These are phyloP conservation scores for Lasioglossum calceatum DNA, from an alignment of 2,888 invertebrate genomes.

Conservation along the genomic window DNA sequence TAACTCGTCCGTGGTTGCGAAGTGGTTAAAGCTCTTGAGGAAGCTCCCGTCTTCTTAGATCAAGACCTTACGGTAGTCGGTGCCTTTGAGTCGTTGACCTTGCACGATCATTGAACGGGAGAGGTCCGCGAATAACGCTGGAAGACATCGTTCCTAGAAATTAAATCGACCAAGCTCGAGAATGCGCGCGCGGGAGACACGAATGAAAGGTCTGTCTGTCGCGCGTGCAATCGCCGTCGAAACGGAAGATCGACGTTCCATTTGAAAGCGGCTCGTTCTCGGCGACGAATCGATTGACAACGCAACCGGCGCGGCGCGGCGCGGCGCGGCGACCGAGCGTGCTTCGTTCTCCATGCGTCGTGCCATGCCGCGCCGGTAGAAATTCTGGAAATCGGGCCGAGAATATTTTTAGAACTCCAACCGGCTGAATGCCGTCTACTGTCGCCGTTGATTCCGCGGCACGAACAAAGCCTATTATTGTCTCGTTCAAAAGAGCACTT, in stretches of 20 bases:
- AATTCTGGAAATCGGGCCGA: slow-evolving; percentile 37
- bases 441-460: slow-evolving; percentile 29
- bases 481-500: slow-evolving; percentile 73
- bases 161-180: slow-evolving; percentile 33
- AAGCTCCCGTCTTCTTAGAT: too few species aligned
- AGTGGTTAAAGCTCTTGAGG: too few species aligned
- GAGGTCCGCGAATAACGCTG: neutral
- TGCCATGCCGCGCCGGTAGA: slow-evolving; percentile 11
- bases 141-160: slow-evolving; percentile 17
- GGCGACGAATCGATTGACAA: slow-evolving; percentile 49
- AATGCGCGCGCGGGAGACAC: neutral
- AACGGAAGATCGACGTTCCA: slow-evolving; percentile 26
- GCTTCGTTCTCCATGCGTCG: slow-evolving; percentile 5
- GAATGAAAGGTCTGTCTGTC: neutral
- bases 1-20: too few species aligned
- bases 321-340: neutral
- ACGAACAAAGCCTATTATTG: slow-evolving; percentile 66
- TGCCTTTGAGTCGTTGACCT: too few species aligned
- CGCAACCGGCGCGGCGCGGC: slow-evolving; percentile 19
- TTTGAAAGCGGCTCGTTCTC: slow-evolving; percentile 24
- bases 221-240: slow-evolving; percentile 28
- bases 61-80: too few species aligned
- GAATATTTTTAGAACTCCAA: slow-evolving; percentile 40
- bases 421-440: slow-evolving; percentile 33
- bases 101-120: neutral